Evolutionary conservation across 2,888 invertebrate genomes (phyloP).

Genomic region (Gasteruption jaculator): DNA sequence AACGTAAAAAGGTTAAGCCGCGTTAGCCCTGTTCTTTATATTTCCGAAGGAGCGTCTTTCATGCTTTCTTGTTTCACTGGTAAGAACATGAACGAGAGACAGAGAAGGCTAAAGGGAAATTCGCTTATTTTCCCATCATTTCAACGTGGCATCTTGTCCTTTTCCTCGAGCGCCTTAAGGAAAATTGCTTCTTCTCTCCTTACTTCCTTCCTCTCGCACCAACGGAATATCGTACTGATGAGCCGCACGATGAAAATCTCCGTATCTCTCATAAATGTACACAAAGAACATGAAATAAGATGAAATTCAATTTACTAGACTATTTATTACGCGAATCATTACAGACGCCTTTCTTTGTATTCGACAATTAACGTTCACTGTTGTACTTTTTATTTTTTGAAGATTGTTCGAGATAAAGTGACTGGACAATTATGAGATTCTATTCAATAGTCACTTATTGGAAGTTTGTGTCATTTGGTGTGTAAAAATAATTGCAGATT

Average conservation of each 20-base stretch:
- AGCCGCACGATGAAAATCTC: slow-evolving; percentile 36
- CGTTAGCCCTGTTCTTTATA: slow-evolving; percentile 51
- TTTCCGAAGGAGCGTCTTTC: slow-evolving; percentile 43
- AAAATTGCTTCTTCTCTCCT: slow-evolving; percentile 52
- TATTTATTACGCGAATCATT: too few relatives aligned
- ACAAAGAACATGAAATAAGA: too few relatives aligned
- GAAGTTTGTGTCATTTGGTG: too few relatives aligned
- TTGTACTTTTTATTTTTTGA: too few relatives aligned
- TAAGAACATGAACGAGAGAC: slow-evolving; percentile 25
- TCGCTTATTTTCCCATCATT: slow-evolving; percentile 51
- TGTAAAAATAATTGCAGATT: too few relatives aligned
- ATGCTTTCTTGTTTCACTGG: slow-evolving; percentile 2
- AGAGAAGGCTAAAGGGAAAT: slow-evolving; percentile 42
- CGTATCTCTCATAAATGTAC: too few relatives aligned
- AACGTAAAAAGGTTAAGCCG: slow-evolving; percentile 49
- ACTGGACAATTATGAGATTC: too few relatives aligned
- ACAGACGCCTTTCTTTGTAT: too few relatives aligned
- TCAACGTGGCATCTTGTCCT: slow-evolving; percentile 47
- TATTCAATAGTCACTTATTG: too few relatives aligned
- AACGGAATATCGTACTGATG: slow-evolving; percentile 48
- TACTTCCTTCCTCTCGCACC: slow-evolving; percentile 36
- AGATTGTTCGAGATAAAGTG: too few relatives aligned
- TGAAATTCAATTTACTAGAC: too few relatives aligned
- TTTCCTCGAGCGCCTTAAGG: slow-evolving; percentile 43
- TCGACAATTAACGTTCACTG: too few relatives aligned